Conservation (phyloP, 2,113 vertebrate species). For the Paramormyrops kingsleyae region DNA sequence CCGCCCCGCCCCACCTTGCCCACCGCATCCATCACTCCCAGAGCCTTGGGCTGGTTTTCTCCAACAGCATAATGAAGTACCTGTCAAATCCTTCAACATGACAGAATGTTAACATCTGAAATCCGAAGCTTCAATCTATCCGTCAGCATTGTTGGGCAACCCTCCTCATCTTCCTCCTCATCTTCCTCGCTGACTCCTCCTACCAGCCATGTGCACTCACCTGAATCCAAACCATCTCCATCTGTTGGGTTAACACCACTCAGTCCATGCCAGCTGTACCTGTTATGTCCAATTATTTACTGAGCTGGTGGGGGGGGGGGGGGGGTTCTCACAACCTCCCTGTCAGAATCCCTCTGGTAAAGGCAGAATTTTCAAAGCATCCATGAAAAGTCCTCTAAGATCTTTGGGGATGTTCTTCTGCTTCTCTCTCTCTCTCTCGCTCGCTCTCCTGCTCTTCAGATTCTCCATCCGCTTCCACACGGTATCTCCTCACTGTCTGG, state of each 20-base stretch:
- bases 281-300: constrained; percentile 38
- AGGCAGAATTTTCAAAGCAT: neutral
- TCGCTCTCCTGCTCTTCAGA: neutral
- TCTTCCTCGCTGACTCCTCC: constrained; percentile 42
- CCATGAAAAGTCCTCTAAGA: neutral
- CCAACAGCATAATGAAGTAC: neutral
- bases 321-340: neutral
- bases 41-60: neutral
- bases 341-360: neutral
- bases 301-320: neutral
- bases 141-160: neutral
- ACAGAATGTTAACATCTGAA: neutral
- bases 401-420: neutral
- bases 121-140: neutral
- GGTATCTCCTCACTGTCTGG: neutral
- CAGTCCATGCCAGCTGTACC: constrained; percentile 48
- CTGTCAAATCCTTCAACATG: neutral
- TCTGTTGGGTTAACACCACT: constrained; percentile 60
- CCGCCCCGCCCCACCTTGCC: too few species aligned
- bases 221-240: constrained; percentile 51
- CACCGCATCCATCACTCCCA: neutral
- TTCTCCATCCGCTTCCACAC: neutral
- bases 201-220: constrained; percentile 58
- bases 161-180: neutral
- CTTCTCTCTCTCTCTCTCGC: neutral